Evolutionary conservation across 2,113 vertebrate genomes (phyloP).

Genomic region (Sigmodon hispidus): DNA sequence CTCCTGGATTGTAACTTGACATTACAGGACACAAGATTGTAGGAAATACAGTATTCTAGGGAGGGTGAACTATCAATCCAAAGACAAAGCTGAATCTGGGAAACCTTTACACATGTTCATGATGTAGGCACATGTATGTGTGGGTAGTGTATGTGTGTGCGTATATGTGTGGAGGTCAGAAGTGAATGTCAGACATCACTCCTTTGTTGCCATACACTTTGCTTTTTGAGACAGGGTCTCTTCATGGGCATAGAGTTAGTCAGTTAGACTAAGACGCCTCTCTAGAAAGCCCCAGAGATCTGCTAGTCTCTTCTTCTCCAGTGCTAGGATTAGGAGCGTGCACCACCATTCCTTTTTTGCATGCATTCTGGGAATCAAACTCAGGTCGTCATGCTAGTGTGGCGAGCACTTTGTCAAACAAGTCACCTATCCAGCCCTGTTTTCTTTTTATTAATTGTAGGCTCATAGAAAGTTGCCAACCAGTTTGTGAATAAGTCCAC

Average conservation of each 20-base stretch:
- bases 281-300: neutral
- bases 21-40: neutral
- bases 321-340: neutral
- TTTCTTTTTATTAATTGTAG: neutral
- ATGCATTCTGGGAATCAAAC: neutral
- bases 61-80: neutral
- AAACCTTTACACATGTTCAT: neutral
- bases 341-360: neutral
- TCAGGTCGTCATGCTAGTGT: neutral
- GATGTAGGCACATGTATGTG: neutral
- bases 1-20: conserved; percentile 21
- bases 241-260: neutral
- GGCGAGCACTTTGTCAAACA: neutral
- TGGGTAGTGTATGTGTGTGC: neutral
- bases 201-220: neutral
- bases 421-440: neutral
- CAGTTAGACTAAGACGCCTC: neutral
- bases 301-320: neutral
- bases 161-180: neutral
- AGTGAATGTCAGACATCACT: neutral
- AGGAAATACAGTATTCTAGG: neutral
- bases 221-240: neutral
- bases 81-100: neutral
- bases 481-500: neutral
- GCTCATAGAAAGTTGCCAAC: neutral